Base-by-base conservation (phyloP, 2,888 invertebrate species). In the Apodemia mormo region DNA sequence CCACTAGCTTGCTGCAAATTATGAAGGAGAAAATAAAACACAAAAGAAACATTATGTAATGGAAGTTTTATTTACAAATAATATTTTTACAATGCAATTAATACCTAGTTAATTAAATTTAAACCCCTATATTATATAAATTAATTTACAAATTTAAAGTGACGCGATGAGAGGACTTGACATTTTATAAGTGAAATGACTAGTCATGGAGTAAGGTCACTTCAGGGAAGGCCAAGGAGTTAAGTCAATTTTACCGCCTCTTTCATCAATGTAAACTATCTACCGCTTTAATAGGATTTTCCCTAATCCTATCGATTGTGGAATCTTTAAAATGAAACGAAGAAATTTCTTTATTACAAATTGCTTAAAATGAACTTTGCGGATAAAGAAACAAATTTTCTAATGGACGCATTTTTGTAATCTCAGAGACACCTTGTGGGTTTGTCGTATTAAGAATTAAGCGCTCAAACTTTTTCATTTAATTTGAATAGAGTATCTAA, bases 21-120 rank as follows among this genome's bases (percentile, higher is more conserved):
- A 8, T 5, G 49, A 29, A 2, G 9, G 1, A 12, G 7, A 10
- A 30, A 58, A 58, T 29, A 61, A 61, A 61, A 61, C 12, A 10
- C 12, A 61, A 33, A 33, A 2, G 2, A 30, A 58, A 58, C 7
- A 12, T 61, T 30, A 61, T 61, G 61, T 61, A 61, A 33, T 33
- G 33, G 61, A 61, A 61, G 61, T 61, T 61, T 56, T 61, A 61
- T 61, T 61, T 61, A 61, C 61, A 61, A 61, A 61, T 61, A 12
- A 61, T 61, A 61, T 61, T 61, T 61, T 61, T 61, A 61, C 61
- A 61, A 61, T 14, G 14, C 37, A 33, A 61, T 30, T 61, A 52
- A 30, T 61, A 37, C 37, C 61, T 61, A 61, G 1, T 2, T 61
- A 61, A 58, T 61, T 61, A 61, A 14, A 61, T 61, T 61, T 61